These are phyloP conservation scores for Leptobrachium leishanense DNA, from an alignment of 2,113 vertebrate species.

Conservation along the genomic window DNA sequence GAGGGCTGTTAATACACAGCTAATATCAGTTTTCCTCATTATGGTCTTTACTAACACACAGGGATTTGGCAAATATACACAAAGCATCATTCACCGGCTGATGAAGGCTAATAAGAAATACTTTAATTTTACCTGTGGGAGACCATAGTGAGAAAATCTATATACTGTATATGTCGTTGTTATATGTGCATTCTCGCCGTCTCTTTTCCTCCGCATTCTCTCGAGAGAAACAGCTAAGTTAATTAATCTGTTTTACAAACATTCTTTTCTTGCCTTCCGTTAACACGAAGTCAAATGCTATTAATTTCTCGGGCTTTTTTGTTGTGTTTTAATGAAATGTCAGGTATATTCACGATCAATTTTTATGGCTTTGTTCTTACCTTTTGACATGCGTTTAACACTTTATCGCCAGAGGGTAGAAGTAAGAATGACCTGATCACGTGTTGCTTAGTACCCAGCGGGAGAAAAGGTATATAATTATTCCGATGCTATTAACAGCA, in stretches of 20 bases:
- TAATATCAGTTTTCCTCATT: too few species aligned
- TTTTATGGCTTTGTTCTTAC: not conserved
- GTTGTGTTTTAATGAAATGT: not conserved
- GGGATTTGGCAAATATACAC: too few species aligned
- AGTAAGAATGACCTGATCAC: not conserved
- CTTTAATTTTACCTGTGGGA: not conserved
- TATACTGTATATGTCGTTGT: not conserved
- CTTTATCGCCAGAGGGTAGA: not conserved
- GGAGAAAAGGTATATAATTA: not conserved
- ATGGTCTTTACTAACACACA: too few species aligned
- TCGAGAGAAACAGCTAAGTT: too few species aligned
- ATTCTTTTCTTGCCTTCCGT: not conserved
- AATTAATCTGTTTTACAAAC: not conserved
- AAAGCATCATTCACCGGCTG: too few species aligned
- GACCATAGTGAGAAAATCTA: not conserved
- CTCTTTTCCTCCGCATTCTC: not conserved
- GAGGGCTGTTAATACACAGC: too few species aligned
- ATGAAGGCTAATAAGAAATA: too few species aligned
- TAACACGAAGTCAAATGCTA: not conserved
- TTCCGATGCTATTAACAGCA: not conserved
- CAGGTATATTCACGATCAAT: not conserved
- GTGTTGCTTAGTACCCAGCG: not conserved
- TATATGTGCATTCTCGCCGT: not conserved
- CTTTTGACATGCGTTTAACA: not conserved
- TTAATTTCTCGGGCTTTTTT: not conserved